Conservation (phyloP, 2,113 vertebrate species). For the Melanerpes aurifrons region DNA sequence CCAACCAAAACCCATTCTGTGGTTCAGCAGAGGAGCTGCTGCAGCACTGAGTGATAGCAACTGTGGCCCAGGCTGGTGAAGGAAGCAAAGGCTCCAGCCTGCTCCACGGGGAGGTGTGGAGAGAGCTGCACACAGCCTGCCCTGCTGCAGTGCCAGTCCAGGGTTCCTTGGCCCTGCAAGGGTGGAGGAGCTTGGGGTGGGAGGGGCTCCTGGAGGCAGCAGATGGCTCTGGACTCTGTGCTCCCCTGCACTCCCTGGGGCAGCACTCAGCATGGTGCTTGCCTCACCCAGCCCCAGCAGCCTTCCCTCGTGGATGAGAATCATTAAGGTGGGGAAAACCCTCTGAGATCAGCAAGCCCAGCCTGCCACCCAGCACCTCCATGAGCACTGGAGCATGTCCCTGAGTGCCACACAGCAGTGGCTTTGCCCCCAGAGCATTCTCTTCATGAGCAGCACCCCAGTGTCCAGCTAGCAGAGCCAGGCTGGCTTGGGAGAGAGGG, state of each 20-base stretch:
- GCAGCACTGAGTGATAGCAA: neutral
- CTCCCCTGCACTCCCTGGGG: neutral
- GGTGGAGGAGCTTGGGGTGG: neutral
- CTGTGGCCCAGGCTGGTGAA: neutral
- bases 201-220: neutral
- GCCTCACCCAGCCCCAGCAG: accelerated
- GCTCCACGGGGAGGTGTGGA: neutral
- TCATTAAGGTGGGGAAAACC: too few species aligned
- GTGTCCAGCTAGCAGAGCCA: neutral
- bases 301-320: neutral
- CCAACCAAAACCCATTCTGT: too few species aligned
- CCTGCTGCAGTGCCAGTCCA: too few species aligned
- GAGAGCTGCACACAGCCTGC: neutral
- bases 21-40: neutral
- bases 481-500: neutral
- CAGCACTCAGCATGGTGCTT: neutral
- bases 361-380: too few species aligned
- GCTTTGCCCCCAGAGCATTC: neutral
- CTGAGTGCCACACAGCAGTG: neutral
- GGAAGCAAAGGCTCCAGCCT: neutral
- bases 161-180: neutral
- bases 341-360: too few species aligned
- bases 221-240: neutral
- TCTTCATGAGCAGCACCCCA: neutral
- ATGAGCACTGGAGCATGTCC: too few species aligned